These are phyloP conservation scores for Limenitis camilla DNA, from an alignment of 2,888 invertebrate species.

Conservation along the genomic window DNA sequence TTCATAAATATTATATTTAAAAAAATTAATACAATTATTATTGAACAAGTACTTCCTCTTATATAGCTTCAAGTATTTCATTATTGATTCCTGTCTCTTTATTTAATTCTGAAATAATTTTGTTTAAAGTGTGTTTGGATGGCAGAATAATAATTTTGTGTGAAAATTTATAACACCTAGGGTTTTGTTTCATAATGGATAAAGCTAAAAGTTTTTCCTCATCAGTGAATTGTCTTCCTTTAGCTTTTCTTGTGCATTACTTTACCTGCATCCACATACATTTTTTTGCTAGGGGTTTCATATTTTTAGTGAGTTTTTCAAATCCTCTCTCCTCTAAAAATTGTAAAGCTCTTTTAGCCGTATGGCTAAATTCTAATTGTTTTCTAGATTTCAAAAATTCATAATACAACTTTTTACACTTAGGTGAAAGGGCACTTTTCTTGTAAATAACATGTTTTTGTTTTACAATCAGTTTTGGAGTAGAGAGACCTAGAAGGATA, in stretches of 20 bases:
- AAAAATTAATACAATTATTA: background rate
- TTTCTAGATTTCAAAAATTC: background rate
- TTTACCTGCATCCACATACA: background rate
- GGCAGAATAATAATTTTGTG: constrained; percentile 6
- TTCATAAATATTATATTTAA: background rate
- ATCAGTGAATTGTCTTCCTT: background rate
- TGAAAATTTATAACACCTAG: background rate
- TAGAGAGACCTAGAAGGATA: background rate
- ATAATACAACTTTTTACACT: background rate
- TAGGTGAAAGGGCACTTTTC: background rate
- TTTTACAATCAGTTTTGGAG: background rate
- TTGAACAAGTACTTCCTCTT: background rate
- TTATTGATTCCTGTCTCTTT: constrained; percentile 2
- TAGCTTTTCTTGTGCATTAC: background rate
- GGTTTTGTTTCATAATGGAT: background rate
- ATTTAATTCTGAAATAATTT: background rate
- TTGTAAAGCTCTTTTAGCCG: background rate
- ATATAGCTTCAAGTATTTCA: constrained; percentile 17
- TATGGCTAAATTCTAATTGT: background rate
- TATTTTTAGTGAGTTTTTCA: background rate
- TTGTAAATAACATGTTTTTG: background rate
- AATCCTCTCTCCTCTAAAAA: background rate
- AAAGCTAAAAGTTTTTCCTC: background rate
- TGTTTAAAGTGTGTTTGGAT: background rate
- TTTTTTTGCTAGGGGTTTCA: background rate